Base-by-base conservation (phyloP, 2,888 invertebrate genomes). In the Epinotia brunnichana region DNA sequence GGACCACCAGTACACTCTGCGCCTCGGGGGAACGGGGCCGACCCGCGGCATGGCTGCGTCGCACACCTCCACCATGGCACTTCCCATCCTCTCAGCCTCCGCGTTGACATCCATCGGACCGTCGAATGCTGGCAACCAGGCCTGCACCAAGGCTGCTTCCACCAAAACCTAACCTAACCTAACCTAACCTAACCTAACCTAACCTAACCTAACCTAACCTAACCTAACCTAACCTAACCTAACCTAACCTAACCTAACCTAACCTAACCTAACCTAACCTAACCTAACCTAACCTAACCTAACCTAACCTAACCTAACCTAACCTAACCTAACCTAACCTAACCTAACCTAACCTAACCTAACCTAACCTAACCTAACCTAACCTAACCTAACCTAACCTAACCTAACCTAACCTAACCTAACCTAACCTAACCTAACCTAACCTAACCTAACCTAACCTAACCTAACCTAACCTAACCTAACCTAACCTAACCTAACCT, bases 151-250 rank as follows among this genome's bases (percentile, higher is more conserved):
- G 62, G 69, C 73, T 73, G 69, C 68, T 68, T 75, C 70, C 73
- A 75, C 73, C 75, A 51, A 70, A 75, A 73, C 69, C 73, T 60
- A 69, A 69, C 69, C 69, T 60, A 60, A 60, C 60, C 41, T 41
- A 60, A 60, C 39, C 60, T 60, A 60, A 74, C 74, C 72, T 74
- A 74, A 74, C 73, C 72, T 69, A 72, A 74, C 69, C 69, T 69
- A 69, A 72, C 72, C 72, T 69, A 74, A 74, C 72, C 72, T 66
- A 70, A 69, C 61, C 66, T 70, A 72, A 69, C 69, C 69, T 71
- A 74, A 69, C 66, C 68, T 68, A 74, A n/a, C n/a, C 64, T 68
- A 74, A 70, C 69, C 62, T 67, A 69, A 63, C 60, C 73, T 64
- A 68, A 63, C 67, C 64, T 64, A 68, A 61, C 70, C 48, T 53